A percentile compares a stretch with the other conserved stretches of the same genome.
Evolutionary conservation across 2,113 vertebrate species (phyloP).

Genomic region (Glaucidium brasilianum): DNA sequence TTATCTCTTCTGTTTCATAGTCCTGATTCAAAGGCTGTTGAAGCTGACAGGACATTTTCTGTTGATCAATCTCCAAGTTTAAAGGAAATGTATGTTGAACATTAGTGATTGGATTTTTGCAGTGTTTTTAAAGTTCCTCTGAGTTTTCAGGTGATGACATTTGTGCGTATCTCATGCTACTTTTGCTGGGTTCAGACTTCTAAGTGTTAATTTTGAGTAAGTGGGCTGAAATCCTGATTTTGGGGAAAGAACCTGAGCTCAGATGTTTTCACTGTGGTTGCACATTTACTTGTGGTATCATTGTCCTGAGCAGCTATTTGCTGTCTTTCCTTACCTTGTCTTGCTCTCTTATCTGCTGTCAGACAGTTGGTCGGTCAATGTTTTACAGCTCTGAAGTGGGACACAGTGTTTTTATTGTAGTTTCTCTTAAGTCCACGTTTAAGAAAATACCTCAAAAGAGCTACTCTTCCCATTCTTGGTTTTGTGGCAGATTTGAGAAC

Average conservation of each 20-base stretch:
- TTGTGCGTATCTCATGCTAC: background rate
- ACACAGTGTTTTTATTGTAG: background rate
- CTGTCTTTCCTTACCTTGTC: background rate
- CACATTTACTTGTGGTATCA: background rate
- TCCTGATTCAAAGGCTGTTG: background rate
- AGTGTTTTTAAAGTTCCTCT: background rate
- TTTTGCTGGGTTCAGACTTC: background rate
- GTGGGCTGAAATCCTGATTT: background rate
- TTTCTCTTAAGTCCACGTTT: background rate
- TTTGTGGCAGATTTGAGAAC: background rate
- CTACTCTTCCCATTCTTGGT: fast-evolving
- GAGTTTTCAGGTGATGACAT: background rate
- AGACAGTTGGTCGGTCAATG: fast-evolving
- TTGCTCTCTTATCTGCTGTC: background rate
- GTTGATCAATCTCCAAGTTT: background rate
- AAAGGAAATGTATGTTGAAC: fast-evolving
- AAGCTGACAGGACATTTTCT: background rate
- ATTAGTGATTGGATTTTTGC: fast-evolving
- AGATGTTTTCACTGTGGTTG: background rate
- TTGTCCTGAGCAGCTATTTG: background rate
- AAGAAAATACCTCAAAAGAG: background rate
- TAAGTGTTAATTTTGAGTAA: too few species aligned
- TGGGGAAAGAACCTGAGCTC: background rate
- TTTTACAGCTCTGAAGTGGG: background rate
- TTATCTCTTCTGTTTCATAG: background rate